A percentile compares a stretch with the other conserved stretches of the same genome.
Evolutionary conservation across 2,888 invertebrate genomes (phyloP).

Genomic region (Platerodrilus igneus): DNA sequence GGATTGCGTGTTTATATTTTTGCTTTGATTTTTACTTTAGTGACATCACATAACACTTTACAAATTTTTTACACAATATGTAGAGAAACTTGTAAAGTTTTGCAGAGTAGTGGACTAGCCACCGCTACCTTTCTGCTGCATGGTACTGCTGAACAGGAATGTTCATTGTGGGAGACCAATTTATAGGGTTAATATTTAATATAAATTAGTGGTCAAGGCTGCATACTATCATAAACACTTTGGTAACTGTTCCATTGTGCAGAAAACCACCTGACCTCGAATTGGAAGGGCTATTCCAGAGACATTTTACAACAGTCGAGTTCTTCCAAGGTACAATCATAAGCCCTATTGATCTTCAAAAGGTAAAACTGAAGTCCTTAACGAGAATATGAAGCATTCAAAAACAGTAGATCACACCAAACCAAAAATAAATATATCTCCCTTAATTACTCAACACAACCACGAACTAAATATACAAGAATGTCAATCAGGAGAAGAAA

Average conservation of each 20-base stretch:
- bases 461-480: too few relatives aligned
- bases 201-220: constrained; percentile 18
- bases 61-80: constrained; percentile 14
- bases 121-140: constrained; percentile 38
- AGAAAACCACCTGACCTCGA: constrained; percentile 99
- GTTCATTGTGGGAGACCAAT: constrained; percentile 17
- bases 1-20: constrained; percentile 30
- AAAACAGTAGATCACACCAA: too few relatives aligned
- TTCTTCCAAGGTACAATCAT: constrained; percentile 99
- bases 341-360: constrained; percentile 99
- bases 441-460: too few relatives aligned
- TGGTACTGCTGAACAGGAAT: constrained; percentile 34
- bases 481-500: too few relatives aligned
- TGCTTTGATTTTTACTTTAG: constrained; percentile 28
- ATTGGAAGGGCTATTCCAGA: constrained; percentile 99
- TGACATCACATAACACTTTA: constrained; percentile 23
- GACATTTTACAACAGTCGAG: constrained; percentile 99
- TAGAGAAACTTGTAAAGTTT: constrained; percentile 22
- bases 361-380: too few relatives aligned
- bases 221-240: constrained; percentile 18
- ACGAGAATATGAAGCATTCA: too few relatives aligned
- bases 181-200: constrained; percentile 13
- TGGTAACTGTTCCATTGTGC: constrained; percentile 44
- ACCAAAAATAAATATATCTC: too few relatives aligned
- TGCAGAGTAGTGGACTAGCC: constrained; percentile 36